phyloP scores from a whole-genome alignment of 2,888 invertebrate species.

The Xestia sexstrigata region DNA sequence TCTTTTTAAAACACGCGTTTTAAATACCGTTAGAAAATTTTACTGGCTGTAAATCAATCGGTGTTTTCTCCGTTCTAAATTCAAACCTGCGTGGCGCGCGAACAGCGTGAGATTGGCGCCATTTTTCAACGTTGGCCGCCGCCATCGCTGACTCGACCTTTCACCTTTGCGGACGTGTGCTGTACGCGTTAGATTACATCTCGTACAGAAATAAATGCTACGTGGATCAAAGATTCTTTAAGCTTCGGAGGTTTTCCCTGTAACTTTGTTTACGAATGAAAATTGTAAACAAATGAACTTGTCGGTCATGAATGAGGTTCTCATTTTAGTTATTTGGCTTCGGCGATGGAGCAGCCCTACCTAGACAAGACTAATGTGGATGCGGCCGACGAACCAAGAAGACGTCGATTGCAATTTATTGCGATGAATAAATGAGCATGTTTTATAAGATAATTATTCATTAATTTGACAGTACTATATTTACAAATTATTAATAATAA shows the following conservation, averaged over 20 bases:
- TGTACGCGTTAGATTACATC: slow-evolving; percentile 32
- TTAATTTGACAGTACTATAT: no score
- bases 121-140: slow-evolving; percentile 71
- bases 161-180: slow-evolving; percentile 53
- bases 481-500: no score
- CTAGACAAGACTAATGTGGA: no score
- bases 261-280: background rate
- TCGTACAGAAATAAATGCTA: slow-evolving; percentile 13
- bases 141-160: slow-evolving; percentile 56
- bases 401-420: no score
- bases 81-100: slow-evolving; percentile 67
- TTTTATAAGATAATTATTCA: no score
- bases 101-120: slow-evolving; percentile 68
- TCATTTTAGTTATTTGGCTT: background rate
- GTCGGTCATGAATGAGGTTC: slow-evolving; percentile 5
- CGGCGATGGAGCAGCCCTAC: no score
- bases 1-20: slow-evolving; percentile 52
- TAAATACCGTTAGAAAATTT: slow-evolving; percentile 63
- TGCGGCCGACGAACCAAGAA: no score
- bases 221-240: background rate
- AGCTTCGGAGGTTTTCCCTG: background rate
- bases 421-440: no score
- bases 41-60: slow-evolving; percentile 74
- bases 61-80: slow-evolving; percentile 70
- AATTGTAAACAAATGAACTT: background rate